Evolutionary conservation across 2,888 invertebrate species (phyloP).

Genomic region (Andrena flavipes): DNA sequence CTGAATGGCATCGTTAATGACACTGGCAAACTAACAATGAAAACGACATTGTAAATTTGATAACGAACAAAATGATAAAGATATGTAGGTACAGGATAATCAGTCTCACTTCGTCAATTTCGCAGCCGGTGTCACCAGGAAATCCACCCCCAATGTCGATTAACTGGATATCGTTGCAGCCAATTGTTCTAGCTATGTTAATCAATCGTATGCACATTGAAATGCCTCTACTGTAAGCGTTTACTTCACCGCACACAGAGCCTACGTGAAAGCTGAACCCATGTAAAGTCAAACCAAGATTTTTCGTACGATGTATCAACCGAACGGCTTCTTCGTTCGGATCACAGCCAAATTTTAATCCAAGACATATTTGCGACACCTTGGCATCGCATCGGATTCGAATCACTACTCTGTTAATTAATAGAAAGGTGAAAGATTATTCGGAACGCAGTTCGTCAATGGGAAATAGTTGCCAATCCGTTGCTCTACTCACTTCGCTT

Average conservation of each 20-base stretch:
- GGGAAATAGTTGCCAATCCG: too few relatives aligned
- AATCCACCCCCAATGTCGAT: conserved; percentile 88
- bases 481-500: too few relatives aligned
- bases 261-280: conserved; percentile 83
- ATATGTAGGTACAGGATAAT: background rate
- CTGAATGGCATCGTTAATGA: conserved; percentile 86
- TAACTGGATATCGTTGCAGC: conserved; percentile 86
- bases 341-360: too few relatives aligned
- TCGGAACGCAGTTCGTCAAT: too few relatives aligned
- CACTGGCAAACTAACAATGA: conserved; percentile 79
- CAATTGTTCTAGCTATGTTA: conserved; percentile 85
- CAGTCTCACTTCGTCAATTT: conserved; percentile 43
- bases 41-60: background rate
- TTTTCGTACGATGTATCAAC: conserved; percentile 38
- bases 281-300: conserved; percentile 75
- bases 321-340: too few relatives aligned
- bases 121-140: conserved; percentile 84
- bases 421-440: too few relatives aligned
- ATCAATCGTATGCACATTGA: conserved; percentile 85
- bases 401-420: too few relatives aligned
- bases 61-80: too few relatives aligned
- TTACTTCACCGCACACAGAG: conserved; percentile 82
- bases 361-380: too few relatives aligned
- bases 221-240: conserved; percentile 87
- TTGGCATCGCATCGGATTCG: too few relatives aligned